Base-by-base conservation (phyloP, 92 coral and sea anemone species). In the Epizoanthus ramosus region DNA sequence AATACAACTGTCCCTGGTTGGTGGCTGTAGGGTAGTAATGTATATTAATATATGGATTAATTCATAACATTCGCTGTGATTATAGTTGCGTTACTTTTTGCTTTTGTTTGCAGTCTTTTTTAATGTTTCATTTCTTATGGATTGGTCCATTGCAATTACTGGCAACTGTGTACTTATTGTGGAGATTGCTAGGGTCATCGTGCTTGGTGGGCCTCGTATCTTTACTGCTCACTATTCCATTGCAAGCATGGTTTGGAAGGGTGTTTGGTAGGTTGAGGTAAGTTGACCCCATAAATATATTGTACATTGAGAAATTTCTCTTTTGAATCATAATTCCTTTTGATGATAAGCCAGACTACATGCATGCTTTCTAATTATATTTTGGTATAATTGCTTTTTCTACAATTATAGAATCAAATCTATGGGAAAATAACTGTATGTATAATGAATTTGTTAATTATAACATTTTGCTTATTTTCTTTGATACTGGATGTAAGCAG, bases 111-210 rank as follows among this genome's bases (percentile, higher is more conserved):
- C 85, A 93, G 97, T 63, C 58, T 65, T 83, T 90, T 21, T 47
- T 85, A 1, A 64, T 91, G 88, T 54, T 83, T 17, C 90, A 90
- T 70, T 80, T 67, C 74, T 28, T 90, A 50, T 93, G 94, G 97
- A 76, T 93, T 41, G 91, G 91, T 31, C 97, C 97, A 3, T 50
- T 91, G 79, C 94, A 90, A 25, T 71, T 93, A 31, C 71, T 88
- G 28, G 85, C 71, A 8, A 74, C 90, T 2, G 80, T 90, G 19
- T 93, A 83, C 57, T 83, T 93, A 18, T 85, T 93, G 47, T 93
- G 97, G 97, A 73, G 37, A 23, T 76, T 85, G 63, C 71, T 93
- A 10, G 97, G 97, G 3, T 88, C 86, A 12, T 86, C 97, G 2
- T 93, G 97, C 47, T 63, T 88, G 12, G 94, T 93, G 28, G 87